A percentile compares a stretch with the other conserved stretches of the same genome.
Evolutionary conservation across 2,113 vertebrate genomes (phyloP).

Genomic region (Amia ocellicauda): DNA sequence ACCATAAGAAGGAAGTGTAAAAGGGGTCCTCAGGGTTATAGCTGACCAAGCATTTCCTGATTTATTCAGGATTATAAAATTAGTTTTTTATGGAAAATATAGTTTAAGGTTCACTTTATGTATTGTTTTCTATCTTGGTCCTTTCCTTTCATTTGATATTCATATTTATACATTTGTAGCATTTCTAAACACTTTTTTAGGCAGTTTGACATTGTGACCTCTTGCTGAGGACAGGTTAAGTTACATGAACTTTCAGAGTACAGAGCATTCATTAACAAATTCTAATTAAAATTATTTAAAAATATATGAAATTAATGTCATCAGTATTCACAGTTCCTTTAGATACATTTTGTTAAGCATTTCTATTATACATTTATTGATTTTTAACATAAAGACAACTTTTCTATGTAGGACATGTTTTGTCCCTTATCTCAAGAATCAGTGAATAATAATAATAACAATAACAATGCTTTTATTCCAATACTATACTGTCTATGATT

Average conservation of each 20-base stretch:
- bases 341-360: neutral
- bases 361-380: conserved; percentile 5
- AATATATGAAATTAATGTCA: neutral
- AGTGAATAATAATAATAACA: no score
- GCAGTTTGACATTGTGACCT: conserved; percentile 8
- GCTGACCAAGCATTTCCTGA: conserved; percentile 10
- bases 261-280: conserved; percentile 3
- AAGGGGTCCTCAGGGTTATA: conserved; percentile 10
- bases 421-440: conserved; percentile 10
- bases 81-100: conserved; percentile 5
- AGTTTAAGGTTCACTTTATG: conserved; percentile 3
- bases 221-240: conserved; percentile 7
- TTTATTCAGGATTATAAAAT: conserved; percentile 10
- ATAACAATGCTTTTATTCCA: no score
- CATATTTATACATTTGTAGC: conserved; percentile 8
- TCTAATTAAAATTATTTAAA: conserved; percentile 9
- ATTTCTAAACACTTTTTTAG: conserved; percentile 7
- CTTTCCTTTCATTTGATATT: neutral
- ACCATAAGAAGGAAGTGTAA: neutral
- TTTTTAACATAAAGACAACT: conserved; percentile 9
- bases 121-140: neutral
- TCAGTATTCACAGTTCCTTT: neutral
- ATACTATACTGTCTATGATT: no score
- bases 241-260: conserved; percentile 3
- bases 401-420: conserved; percentile 12